Base-by-base conservation (phyloP, 2,888 invertebrate species). In the Anoncus sp. region DNA sequence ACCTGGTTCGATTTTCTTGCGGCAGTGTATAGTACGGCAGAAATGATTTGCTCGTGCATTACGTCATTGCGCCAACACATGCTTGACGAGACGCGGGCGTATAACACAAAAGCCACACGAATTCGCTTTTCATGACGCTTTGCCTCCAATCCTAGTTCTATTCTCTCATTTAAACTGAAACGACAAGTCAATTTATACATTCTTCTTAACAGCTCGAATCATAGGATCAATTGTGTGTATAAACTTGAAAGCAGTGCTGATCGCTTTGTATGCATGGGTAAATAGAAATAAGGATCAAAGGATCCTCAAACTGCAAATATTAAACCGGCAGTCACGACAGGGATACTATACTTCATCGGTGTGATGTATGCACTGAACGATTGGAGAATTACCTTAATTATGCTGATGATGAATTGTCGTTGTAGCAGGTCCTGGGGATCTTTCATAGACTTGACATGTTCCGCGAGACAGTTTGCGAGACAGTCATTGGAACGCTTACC, bases 1-100 rank as follows among this genome's bases (percentile, higher is more conserved):
- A 80, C 71, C 63, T 63, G 78, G 49, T 79, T 78, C 66, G 67
- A 75, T 80, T 80, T 79, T 75, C 62, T 55, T 77, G 70, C 20
- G 47, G 27, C 22, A 18, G 65, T 65, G 53, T 65, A 51, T 55
- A 62, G 66, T 24, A 67, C 47, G 69, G 47, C 43, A 55, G 40
- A 74, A 74, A 69, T 59, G 70, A 74, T 74, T 78, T 66, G 59
- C 60, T 47, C 24, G 65, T 55, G 45, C 45, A 35, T 63, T 71
- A 57, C 66, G 55, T 71, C 60, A 20, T 47, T 43, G 67, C 57
- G 35, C 22, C 47, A 59, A 72, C 51, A 53, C 38, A 53, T 38
- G 51, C 35, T 22, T 51, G 45, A n/a, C 40, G 12, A 38, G 20
- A 24, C 43, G 18, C 40, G 2, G 49, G 24, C 47, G 22, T 20